Evolutionary conservation across 2,113 vertebrate species (phyloP), one percentile per base, ranked within the genome.

Genomic region (Laticauda colubrina): DNA sequence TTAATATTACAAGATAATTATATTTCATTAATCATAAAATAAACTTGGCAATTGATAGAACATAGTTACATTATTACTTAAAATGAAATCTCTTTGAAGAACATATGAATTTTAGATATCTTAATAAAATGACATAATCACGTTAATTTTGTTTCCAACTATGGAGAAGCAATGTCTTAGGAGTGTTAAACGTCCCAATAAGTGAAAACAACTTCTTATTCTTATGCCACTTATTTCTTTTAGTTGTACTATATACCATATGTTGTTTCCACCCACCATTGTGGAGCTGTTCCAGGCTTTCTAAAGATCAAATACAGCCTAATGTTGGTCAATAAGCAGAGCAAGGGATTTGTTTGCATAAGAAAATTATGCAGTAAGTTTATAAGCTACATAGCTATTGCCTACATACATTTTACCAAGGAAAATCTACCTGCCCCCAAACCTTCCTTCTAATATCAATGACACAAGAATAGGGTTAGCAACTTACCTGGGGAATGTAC

Each of bases 401-500:
- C 24, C 59, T 61, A 26, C 59, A 61, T 61, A 61, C 9, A 88
- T 39, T 39, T 39, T 56, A 81, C 14, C 26, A 39, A 15, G 26
- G 4, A 75, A 75, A 89, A 56, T 23, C 12, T 21, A 26, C 54
- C 57, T 59, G 34, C 20, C 57, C 3, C 3, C 51, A 69, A 61
- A 43, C 2, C 11, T 54, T 55, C 12, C 57, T 8, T 43, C 61
- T 61, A 15, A 87, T 43, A 55, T 26, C n/a, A 12, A 48, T 6
- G 61, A 9, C 34, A 64, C 1, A 1, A 0, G 4, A 4, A 0
- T 0, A 0, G 0, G 3, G 14, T 59, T 23, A 54, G 48, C n/a
- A 86, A 88, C 96, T 93, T 97, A 99, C 99, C 99, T 99, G 29
- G 99, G 99, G 81, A 99, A 99, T 0, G 99, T 99, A 90, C 99